Evolutionary conservation across 35 echinoderm and acorn worm genomes (phyloP), one percentile per base, ranked within the genome.

Genomic region (Holothuria glaberrima): DNA sequence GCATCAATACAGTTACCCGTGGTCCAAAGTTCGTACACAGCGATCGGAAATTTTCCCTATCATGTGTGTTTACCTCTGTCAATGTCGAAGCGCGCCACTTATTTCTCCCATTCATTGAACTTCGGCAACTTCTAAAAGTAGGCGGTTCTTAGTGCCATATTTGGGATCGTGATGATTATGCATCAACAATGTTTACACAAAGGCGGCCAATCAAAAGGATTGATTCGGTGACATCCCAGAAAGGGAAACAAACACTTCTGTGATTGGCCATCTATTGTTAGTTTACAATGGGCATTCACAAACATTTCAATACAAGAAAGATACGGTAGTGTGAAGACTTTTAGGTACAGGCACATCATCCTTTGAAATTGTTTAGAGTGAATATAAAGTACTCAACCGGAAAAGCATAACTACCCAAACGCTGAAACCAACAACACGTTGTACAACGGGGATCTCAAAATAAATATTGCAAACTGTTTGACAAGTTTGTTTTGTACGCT

Each of bases 261-360:
- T 84, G 80, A 84, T 84, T 84, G 80, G 80, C 31, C 80, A 63
- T 84, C 80, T 84, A 84, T 84, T 84, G 80, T 84, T 61, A 84
- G 80, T 84, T 84, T 84, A 84, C 80, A 84, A 84, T 84, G 33
- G 80, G 80, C 80, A 84, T 84, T 84, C 80, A 84, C 54, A 84
- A 84, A 61, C 54, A 84, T 78, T 61, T 84, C 80, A 84, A 84
- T 84, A 84, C 80, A 84, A 57, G 57, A 84, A 84, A 84, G 80
- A 82, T 82, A 82, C 50, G 79, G 79, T 82, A 50, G 79, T 82
- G 79, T 56, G 79, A 82, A 82, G 79, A 56, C 48, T 82, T 82
- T 36, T 82, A 82, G 79, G 79, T 56, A 82, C 26, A 82, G 21
- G 44, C 79, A 82, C 31, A 82, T 82, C 57, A 82, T 57, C 79